These are phyloP conservation scores for Mesocricetus auratus DNA, from an alignment of 2,113 vertebrate genomes.

Conservation along the genomic window DNA sequence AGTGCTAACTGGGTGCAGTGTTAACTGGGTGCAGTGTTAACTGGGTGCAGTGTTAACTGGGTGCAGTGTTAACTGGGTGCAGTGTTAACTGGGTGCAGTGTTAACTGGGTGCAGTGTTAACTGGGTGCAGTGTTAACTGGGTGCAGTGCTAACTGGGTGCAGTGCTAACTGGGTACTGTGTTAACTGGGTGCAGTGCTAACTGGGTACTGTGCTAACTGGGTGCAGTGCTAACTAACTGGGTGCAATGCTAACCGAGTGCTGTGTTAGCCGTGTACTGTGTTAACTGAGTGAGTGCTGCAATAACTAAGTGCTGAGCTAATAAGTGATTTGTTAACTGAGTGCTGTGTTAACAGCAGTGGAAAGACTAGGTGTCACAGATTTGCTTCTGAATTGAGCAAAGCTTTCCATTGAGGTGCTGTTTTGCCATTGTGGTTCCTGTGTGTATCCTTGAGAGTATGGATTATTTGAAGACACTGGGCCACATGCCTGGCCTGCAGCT, in stretches of 20 bases:
- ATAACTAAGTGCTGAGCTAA: neutral
- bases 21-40: neutral
- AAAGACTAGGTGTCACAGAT: neutral
- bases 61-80: neutral
- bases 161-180: too few relatives aligned
- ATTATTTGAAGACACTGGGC: neutral
- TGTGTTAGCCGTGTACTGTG: too few relatives aligned
- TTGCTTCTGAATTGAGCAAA: neutral
- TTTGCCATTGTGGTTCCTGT: neutral
- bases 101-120: neutral
- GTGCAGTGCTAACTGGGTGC: too few relatives aligned
- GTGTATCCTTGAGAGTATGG: neutral
- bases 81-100: too few relatives aligned
- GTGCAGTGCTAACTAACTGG: too few relatives aligned
- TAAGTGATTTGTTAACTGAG: neutral
- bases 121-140: too few relatives aligned
- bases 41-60: neutral
- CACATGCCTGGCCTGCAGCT: rapidly evolving
- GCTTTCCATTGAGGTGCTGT: neutral
- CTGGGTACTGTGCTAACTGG: too few relatives aligned
- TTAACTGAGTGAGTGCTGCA: too few relatives aligned
- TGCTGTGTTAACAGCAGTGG: neutral
- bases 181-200: too few relatives aligned
- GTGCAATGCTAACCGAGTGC: too few relatives aligned
- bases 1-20: neutral